Evolutionary conservation across 2,113 vertebrate genomes (phyloP), one percentile per base, ranked within the genome.

Genomic region (Pelusios castaneus): DNA sequence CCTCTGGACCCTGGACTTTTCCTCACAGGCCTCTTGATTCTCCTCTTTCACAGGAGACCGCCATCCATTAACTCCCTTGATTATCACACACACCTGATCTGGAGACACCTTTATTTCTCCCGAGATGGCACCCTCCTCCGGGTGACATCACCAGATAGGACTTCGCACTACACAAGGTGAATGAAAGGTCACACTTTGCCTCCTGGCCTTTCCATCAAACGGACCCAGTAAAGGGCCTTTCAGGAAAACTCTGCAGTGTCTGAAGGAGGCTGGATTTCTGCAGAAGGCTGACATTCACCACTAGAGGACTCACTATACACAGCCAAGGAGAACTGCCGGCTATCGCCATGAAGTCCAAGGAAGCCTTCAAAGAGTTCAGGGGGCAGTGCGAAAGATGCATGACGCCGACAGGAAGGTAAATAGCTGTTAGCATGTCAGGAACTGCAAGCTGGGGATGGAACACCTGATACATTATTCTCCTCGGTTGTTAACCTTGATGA

Each of bases 371-470:
- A 56, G 17, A 81, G 52, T n/a, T 31, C 34, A 49, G 22, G 31
- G n/a, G 24, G 12, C 19, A 6, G 73, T 2, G n/a, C 47, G 43
- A 43, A 5, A 34, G 6, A 16, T 29, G 1, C 70, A 51, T 60
- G 27, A 45, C 0, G 0, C 11, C n/a, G n/a, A 29, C 29, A 75
- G 6, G 27, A 22, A 47, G 29, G 38, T 0, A 1, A 31, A 14
- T 54, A 77, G 31, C 4, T 25, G 34, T 17, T 47, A 92, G 3
- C 1, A 2, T 85, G 47, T 34, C 29, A 80, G 63, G 21, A 38
- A 25, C 5, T 29, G 5, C 6, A 38, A 17, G 51, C 21, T 47
- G 22, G 8, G 0, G 0, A 34, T 47, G 56, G 38, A 3, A 54
- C 11, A 43, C 16, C 25, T 58, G 24, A 41, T 45, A 27, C 43